phyloP scores from a whole-genome alignment of 2,797 vertebrate species.

The Danionella dracula region DNA sequence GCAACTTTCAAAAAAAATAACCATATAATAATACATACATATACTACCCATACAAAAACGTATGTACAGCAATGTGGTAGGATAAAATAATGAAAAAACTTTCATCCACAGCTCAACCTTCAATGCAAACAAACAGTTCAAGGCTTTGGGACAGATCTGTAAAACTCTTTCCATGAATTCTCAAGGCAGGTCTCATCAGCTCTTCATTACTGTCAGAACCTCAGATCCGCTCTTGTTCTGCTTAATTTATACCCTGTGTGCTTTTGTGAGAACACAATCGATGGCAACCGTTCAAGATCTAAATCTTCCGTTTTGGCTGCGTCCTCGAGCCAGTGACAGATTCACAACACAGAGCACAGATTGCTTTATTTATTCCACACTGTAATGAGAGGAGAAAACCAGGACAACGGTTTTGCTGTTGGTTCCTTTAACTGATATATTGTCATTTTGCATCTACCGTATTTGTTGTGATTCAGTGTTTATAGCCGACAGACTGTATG shows the following conservation, averaged over 20 bases:
- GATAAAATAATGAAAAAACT: too few relatives aligned
- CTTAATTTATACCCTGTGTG: slow-evolving; percentile 18
- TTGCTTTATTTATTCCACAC: neutral
- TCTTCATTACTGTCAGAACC: slow-evolving; percentile 22
- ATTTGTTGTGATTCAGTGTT: neutral
- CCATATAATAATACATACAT: too few relatives aligned
- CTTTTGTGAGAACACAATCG: neutral
- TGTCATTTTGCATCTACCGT: neutral
- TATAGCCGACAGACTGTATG: neutral
- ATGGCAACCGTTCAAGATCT: neutral
- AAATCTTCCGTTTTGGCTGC: neutral
- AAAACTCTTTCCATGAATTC: slow-evolving; percentile 7
- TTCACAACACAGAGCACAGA: neutral
- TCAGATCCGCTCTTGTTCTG: neutral
- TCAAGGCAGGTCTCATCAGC: neutral
- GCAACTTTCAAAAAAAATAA: too few relatives aligned
- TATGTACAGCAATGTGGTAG: too few relatives aligned
- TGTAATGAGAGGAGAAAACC: neutral
- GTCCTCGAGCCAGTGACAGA: neutral
- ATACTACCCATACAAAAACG: too few relatives aligned
- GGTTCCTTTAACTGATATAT: neutral
- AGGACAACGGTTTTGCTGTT: neutral
- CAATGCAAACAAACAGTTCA: neutral
- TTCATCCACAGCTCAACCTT: neutral
- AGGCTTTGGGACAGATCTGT: neutral